Percentiles rank a stretch among this genome's conserved stretches.
Conservation (phyloP, 2,797 vertebrate genomes). For the Girardinus metallicus region DNA sequence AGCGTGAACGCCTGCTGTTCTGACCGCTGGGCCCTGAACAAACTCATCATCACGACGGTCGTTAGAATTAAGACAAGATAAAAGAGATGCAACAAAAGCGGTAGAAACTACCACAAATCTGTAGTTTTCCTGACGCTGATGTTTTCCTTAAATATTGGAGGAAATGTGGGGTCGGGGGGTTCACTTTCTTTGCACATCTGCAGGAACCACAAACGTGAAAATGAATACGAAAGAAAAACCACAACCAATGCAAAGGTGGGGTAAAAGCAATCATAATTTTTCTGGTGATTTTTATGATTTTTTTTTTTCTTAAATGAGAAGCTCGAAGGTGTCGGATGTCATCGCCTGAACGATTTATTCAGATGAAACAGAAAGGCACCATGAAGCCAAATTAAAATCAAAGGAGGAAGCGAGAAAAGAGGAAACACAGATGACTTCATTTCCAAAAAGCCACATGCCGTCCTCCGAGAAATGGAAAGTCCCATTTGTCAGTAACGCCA, state of each 20-base stretch:
- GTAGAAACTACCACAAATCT: background rate
- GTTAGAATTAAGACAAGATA: background rate
- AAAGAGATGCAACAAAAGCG: background rate
- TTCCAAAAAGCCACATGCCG: constrained; percentile 14
- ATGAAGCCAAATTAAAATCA: constrained; percentile 6
- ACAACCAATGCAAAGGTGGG: background rate
- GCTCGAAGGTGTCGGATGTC: background rate
- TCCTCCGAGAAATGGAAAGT: constrained; percentile 37
- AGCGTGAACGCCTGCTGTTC: constrained; percentile 1
- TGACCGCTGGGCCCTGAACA: constrained; percentile 1
- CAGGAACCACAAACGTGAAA: background rate
- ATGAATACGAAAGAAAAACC: background rate
- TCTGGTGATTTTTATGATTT: background rate
- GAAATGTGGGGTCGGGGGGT: too few species aligned
- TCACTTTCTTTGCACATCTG: background rate
- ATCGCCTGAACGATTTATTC: background rate
- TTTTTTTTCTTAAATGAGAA: background rate
- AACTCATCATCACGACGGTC: background rate
- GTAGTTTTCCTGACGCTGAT: background rate
- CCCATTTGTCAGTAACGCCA: constrained; percentile 21
- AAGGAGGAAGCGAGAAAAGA: constrained; percentile 53
- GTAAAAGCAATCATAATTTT: background rate
- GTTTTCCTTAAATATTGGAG: background rate
- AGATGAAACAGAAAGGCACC: background rate
- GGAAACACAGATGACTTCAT: constrained; percentile 17